These are phyloP conservation scores for Cerceris ruficornis DNA, from an alignment of 2,888 invertebrate genomes.

Conservation along the genomic window DNA sequence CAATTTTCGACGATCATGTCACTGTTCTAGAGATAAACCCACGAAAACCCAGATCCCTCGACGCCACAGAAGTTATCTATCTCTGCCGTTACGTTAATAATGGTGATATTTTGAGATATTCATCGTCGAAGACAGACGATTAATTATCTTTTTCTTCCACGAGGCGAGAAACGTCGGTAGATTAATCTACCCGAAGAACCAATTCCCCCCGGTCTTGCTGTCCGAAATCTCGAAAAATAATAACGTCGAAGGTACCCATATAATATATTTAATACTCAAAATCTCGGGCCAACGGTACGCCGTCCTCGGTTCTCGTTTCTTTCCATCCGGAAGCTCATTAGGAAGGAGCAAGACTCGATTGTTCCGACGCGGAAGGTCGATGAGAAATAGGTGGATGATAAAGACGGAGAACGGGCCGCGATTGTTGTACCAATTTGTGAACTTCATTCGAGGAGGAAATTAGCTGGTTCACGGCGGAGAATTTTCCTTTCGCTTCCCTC, in stretches of 20 bases:
- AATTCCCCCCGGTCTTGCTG: not conserved
- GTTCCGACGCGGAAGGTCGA: not conserved
- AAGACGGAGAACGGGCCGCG: slow-evolving; percentile 6
- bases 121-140: not conserved
- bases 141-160: slow-evolving; percentile 1
- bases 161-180: slow-evolving; percentile 5
- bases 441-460: not conserved
- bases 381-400: not conserved
- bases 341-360: slow-evolving; percentile 6
- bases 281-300: not conserved
- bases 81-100: not conserved
- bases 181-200: not conserved
- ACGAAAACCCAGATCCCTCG: too few relatives aligned
- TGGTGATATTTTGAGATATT: not conserved
- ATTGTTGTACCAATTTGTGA: slow-evolving; percentile 18
- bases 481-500: not conserved
- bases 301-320: not conserved
- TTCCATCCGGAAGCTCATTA: slow-evolving; percentile 12
- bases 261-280: slow-evolving; percentile 16
- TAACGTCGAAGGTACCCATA: not conserved
- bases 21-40: too few relatives aligned
- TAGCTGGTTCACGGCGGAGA: not conserved
- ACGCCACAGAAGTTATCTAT: too few relatives aligned
- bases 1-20: too few relatives aligned
- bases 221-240: not conserved